Percentiles rank a stretch among this genome's conserved stretches.
Evolutionary conservation across 2,888 invertebrate species (phyloP).

Genomic region (Andrena minutula): DNA sequence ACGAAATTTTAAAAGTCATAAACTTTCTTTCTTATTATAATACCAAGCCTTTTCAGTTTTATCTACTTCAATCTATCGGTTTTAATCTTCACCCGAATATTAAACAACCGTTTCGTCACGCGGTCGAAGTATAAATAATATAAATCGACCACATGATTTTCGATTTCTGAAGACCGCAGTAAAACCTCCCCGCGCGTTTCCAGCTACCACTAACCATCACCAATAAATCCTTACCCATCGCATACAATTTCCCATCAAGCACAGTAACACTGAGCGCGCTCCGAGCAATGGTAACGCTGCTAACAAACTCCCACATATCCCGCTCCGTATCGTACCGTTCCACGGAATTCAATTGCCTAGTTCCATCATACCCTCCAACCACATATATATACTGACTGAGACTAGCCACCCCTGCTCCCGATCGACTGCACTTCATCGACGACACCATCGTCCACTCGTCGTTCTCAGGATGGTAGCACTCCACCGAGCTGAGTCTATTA

Average conservation of each 20-base stretch:
- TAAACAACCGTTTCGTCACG: too few relatives aligned
- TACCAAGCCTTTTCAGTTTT: too few relatives aligned
- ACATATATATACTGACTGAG: slow-evolving; percentile 95
- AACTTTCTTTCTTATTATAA: too few relatives aligned
- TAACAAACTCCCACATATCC: slow-evolving; percentile 91
- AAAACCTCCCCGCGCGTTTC: too few relatives aligned
- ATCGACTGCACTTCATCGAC: slow-evolving; percentile 91
- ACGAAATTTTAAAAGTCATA: too few relatives aligned
- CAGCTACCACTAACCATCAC: too few relatives aligned
- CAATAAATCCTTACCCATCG: slow-evolving; percentile 89
- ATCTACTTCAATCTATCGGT: too few relatives aligned
- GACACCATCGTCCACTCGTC: slow-evolving; percentile 94
- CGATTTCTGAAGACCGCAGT: too few relatives aligned
- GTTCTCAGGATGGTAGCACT: slow-evolving; percentile 97
- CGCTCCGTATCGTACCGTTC: slow-evolving; percentile 95
- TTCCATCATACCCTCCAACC: slow-evolving; percentile 97
- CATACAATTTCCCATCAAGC: slow-evolving; percentile 94
- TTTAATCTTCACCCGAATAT: too few relatives aligned
- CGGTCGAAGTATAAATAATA: too few relatives aligned
- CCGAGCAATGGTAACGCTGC: slow-evolving; percentile 92
- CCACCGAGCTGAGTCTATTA: slow-evolving; percentile 91
- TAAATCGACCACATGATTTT: too few relatives aligned
- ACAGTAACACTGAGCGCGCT: slow-evolving; percentile 96
- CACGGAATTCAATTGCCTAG: slow-evolving; percentile 92
- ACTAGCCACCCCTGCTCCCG: slow-evolving; percentile 95